phyloP scores from a whole-genome alignment of 2,113 vertebrate species.

The Sylvia atricapilla region DNA sequence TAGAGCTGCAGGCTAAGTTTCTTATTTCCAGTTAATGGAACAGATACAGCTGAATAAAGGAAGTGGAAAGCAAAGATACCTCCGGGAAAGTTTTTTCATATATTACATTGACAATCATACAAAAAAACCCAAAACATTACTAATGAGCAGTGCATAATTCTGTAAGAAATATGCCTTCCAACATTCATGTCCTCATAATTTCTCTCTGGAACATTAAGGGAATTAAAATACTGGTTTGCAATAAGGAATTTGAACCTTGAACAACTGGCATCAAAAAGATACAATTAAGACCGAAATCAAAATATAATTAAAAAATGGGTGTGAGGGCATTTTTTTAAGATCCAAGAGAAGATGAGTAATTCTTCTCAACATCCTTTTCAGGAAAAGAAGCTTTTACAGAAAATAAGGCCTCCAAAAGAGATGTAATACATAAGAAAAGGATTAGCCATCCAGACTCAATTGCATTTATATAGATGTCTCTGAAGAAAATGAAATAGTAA shows the following conservation, averaged over 20 bases:
- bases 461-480: background rate
- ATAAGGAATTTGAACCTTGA: background rate
- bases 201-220: background rate
- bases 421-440: background rate
- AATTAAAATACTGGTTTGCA: background rate
- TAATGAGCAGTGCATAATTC: background rate
- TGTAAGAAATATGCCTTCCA: background rate
- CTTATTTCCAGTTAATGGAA: background rate
- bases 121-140: accelerated
- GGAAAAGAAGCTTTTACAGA: background rate
- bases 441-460: background rate
- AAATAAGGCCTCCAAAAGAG: background rate
- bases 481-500: background rate
- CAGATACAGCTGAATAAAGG: background rate
- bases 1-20: background rate
- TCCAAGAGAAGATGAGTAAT: background rate
- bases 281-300: background rate
- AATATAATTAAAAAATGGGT: background rate
- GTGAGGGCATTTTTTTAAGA: background rate
- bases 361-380: background rate
- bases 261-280: background rate
- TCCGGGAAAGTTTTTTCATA: background rate
- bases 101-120: accelerated
- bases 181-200: background rate
- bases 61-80: background rate